Evolutionary conservation across 1,140 invertebrate genomes (phyloP).

Genomic region (Marisa cornuarietis): DNA sequence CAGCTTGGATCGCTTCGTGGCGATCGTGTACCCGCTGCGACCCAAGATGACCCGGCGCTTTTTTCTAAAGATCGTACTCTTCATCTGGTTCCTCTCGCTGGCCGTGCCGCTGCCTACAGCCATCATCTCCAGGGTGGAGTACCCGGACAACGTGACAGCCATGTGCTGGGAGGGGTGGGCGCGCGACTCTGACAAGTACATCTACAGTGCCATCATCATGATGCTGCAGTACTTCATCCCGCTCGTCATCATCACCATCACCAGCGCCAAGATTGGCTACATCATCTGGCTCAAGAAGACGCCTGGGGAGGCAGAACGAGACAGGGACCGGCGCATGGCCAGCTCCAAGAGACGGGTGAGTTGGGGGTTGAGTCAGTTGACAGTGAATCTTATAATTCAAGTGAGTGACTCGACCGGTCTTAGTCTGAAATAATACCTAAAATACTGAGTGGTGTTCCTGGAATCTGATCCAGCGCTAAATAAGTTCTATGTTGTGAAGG

Average conservation of each 20-base stretch:
- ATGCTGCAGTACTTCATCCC: constrained; percentile 87
- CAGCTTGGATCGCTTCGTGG: constrained; percentile 96
- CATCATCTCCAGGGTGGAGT: constrained; percentile 35
- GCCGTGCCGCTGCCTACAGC: constrained; percentile 50
- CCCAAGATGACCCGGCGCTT: constrained; percentile 80
- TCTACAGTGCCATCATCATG: constrained; percentile 82
- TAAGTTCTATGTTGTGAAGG: too few relatives aligned
- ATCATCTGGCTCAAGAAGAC: constrained; percentile 88
- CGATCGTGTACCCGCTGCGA: constrained; percentile 86
- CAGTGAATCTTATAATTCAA: too few relatives aligned
- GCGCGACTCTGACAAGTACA: constrained; percentile 60
- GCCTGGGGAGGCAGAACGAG: constrained; percentile 86
- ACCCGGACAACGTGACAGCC: constrained; percentile 27
- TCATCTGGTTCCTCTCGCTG: constrained; percentile 76
- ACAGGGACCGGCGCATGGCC: constrained; percentile 82
- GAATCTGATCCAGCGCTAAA: too few relatives aligned
- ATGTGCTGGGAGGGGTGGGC: constrained; percentile 46
- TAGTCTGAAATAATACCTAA: too few relatives aligned
- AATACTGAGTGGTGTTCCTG: too few relatives aligned
- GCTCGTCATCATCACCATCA: constrained; percentile 81
- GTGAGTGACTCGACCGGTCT: too few relatives aligned
- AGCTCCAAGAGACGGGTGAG: constrained; percentile 88
- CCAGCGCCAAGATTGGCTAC: constrained; percentile 85
- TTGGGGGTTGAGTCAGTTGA: background rate
- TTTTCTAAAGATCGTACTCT: constrained; percentile 75